Base-by-base conservation (phyloP, 2,888 invertebrate genomes). In the Callimorpha dominula region DNA sequence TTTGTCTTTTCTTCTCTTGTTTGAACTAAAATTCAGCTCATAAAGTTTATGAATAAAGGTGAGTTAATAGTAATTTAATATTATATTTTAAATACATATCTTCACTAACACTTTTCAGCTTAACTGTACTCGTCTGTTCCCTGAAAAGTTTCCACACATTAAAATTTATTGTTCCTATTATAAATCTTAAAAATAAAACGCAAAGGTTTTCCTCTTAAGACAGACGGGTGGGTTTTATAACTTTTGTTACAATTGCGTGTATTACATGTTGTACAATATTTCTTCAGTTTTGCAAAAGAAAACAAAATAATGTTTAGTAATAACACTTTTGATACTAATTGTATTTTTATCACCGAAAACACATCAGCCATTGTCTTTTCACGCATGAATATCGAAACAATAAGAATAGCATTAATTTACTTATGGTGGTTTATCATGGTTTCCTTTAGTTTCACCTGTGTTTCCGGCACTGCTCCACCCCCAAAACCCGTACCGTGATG, bases 151-250 rank as follows among this genome's bases (percentile, higher is more conserved):
- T 89, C 85, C 86, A 86, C 86, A 76, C 87, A 84, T 88, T 90
- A 87, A 91, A 90, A 89, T 90, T 89, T 90, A 91, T 90, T 87
- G 86, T 83, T 79, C 78, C 78, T 73, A 80, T 80, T 84, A 87
- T 90, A 90, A 91, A 91, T 90, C 86, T 86, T 77, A 85, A 88
- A 89, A 88, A 89, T 90, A 89, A 90, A 91, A 87, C 81, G 85
- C 79, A 74, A 77, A 79, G 81, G 80, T 76, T 83, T 72, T 76
- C 70, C 71, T 72, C 65, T 72, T 74, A 70, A 67, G 79, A 77
- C 78, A 77, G 77, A 72, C 81, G 77, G 82, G 80, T 78, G 81
- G 81, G 74, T 84, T 81, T 79, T 83, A 86, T 78, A 85, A 83
- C 79, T 78, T 82, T 80, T 83, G 79, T 84, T 82, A 81, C 82